Conservation (phyloP, 2,113 vertebrate species). For the Otocyon megalotis region DNA sequence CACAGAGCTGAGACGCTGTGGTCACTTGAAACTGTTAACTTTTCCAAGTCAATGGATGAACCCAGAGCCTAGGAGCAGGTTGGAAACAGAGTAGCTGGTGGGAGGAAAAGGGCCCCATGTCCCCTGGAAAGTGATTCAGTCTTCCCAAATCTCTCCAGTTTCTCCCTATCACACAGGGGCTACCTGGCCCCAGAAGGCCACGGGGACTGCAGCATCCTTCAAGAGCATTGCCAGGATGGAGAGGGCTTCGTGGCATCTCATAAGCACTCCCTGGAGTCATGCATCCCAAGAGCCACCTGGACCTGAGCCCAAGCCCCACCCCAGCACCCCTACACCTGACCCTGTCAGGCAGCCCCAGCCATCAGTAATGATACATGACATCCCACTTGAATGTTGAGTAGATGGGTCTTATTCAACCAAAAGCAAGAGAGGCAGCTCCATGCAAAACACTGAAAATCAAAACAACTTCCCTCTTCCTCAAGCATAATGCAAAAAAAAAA, state of each 20-base stretch:
- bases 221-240: not conserved
- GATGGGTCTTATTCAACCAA: constrained; percentile 15
- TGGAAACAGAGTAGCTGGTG: not conserved
- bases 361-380: fast-evolving
- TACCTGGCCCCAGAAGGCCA: not conserved
- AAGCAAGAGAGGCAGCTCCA: constrained; percentile 45
- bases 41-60: not conserved
- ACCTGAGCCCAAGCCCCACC: not conserved
- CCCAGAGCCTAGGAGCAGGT: not conserved
- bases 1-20: fast-evolving
- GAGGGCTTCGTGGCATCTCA: not conserved
- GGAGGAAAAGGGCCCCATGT: not conserved
- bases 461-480: not conserved
- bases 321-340: not conserved
- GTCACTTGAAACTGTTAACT: not conserved
- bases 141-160: not conserved
- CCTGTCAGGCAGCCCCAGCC: not conserved
- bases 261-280: not conserved
- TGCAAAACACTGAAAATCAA: not conserved
- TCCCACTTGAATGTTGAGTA: not conserved
- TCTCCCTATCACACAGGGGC: not conserved
- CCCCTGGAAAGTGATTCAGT: not conserved
- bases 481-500: not conserved
- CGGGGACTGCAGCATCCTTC: not conserved
- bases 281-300: not conserved